A percentile compares a stretch with the other conserved stretches of the same genome.
These are phyloP conservation scores for Icerya purchasi DNA, from an alignment of 2,888 invertebrate genomes.

Conservation along the genomic window DNA sequence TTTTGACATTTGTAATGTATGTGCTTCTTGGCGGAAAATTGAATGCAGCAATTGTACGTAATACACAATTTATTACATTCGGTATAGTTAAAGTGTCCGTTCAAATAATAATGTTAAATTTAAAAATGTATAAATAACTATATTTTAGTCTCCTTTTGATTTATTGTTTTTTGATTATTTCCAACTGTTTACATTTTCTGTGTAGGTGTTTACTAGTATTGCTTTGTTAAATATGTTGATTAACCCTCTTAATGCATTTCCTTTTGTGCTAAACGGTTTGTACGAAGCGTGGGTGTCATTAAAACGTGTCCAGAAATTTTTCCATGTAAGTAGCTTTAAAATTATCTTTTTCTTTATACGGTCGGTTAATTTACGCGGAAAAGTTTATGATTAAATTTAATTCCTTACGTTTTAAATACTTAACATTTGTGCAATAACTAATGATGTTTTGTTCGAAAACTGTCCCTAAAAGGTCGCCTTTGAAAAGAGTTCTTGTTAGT, in stretches of 20 bases:
- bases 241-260: constrained; percentile 85
- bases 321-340: constrained; percentile 34
- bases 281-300: constrained; percentile 91
- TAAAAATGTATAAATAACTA: neutral
- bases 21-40: constrained; percentile 53
- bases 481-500: no score
- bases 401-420: no score
- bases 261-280: constrained; percentile 92
- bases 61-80: neutral
- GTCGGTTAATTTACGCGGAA: no score
- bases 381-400: no score
- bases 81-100: neutral
- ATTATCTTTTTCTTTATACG: neutral
- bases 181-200: no score
- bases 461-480: no score
- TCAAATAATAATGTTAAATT: neutral
- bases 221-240: constrained; percentile 91
- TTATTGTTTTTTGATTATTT: constrained; percentile 7
- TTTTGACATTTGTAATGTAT: constrained; percentile 61
- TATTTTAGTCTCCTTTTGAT: neutral
- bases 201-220: constrained; percentile 67
- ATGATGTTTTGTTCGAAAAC: no score
- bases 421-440: no score
- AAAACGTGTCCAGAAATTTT: constrained; percentile 59
- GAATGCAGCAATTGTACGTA: constrained; percentile 55